Conservation (phyloP, 2,113 vertebrate genomes). For the Indicator indicator region DNA sequence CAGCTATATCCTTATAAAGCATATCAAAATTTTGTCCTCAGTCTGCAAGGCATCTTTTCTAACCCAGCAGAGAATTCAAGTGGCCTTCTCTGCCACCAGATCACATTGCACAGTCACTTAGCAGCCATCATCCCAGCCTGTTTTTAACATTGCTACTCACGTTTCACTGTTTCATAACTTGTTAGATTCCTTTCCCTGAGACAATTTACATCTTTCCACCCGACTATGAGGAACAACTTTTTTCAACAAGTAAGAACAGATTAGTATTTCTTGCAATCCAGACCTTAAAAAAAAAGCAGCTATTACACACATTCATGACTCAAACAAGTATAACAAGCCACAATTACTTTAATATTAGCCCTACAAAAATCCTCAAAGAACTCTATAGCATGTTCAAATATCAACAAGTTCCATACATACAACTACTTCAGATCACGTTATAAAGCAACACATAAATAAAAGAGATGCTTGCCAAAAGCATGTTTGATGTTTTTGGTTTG, state of each 20-base stretch:
- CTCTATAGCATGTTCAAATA: background rate
- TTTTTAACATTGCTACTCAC: background rate
- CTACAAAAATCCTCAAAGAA: background rate
- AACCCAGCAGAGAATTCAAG: background rate
- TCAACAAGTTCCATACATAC: background rate
- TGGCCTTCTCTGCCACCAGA: background rate
- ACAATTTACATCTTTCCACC: background rate
- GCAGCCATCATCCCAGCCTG: background rate
- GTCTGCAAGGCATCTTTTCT: rapidly evolving
- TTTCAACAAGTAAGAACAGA: background rate
- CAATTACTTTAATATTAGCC: background rate
- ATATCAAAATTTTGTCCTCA: background rate
- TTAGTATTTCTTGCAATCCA: background rate
- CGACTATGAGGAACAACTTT: background rate
- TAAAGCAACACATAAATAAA: background rate
- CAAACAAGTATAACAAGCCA: background rate
- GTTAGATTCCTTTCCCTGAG: background rate
- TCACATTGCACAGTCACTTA: background rate
- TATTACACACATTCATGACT: background rate
- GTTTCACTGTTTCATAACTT: constrained; percentile 1
- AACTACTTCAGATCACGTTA: background rate
- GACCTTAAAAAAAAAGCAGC: background rate
- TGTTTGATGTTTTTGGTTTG: background rate
- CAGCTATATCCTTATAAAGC: background rate
- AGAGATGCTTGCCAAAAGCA: background rate